Evolutionary conservation across 2,888 invertebrate species (phyloP), one percentile per base, ranked within the genome.

Genomic region (Leptinotarsa juncta): DNA sequence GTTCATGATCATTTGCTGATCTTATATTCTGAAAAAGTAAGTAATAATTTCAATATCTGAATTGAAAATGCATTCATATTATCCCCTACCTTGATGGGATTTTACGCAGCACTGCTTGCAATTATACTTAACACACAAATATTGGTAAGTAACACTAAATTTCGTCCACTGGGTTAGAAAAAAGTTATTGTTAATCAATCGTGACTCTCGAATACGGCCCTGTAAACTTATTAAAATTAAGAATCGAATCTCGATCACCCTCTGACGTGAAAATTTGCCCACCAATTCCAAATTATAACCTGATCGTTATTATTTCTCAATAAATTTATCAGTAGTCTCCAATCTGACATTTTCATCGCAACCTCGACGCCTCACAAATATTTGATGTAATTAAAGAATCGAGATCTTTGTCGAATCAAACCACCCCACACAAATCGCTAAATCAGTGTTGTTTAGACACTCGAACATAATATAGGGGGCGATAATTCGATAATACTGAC

Each of bases 361-460:
- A 18, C 10, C 7, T 60, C 20, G 60, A 60, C 60, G 60, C 60
- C 60, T 23, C 60, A 55, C 57, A 57, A 69, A 69, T 69, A 69
- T 69, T 69, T 69, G 57, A 77, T 68, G 73, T 74, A 77, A 78
- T 79, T 79, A 77, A 76, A 65, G 83, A 84, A 84, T 84, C 82
- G 82, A 84, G 82, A 84, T 84, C 82, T 83, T 82, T 81, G 82
- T 84, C 83, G 82, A 84, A 83, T 83, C 80, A 81, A 76, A 67
- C 80, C 81, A 80, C 84, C 83, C 82, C 81, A 82, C 83, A 83
- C 83, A 82, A 77, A 78, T 84, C 85, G 80, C 80, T 81, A 82
- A 78, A 77, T 84, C 85, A 81, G 81, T 80, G 84, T 84, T 86
- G 86, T 86, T 86, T 86, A 84, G 86, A 85, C 86, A 86, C 84